Evolutionary conservation across 2,113 vertebrate species (phyloP).

Genomic region (Cathartes aura): DNA sequence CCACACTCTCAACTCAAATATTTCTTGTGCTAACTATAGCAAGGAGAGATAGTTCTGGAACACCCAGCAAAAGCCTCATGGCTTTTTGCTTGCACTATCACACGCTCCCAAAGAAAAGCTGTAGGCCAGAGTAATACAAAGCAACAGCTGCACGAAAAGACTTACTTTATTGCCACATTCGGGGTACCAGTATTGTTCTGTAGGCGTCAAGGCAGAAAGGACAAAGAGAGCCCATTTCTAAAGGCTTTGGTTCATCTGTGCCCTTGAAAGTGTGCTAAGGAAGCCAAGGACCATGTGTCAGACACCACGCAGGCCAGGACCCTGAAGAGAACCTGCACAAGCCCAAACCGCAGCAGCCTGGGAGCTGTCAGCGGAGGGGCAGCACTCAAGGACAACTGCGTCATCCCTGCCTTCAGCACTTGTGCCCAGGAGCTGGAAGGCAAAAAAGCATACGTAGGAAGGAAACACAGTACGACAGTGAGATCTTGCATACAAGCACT

Average conservation of each 20-base stretch:
- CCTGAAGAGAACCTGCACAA: background rate
- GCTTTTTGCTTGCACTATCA: background rate
- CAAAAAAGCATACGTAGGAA: background rate
- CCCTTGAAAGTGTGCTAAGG: background rate
- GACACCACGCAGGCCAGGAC: background rate
- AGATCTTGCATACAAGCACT: background rate
- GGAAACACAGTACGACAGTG: rapidly evolving
- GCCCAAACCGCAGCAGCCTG: background rate
- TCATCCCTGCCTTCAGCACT: background rate
- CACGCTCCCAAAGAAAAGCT: background rate
- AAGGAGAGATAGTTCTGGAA: conserved; percentile 15
- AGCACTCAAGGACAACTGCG: conserved; percentile 4
- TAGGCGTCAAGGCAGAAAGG: background rate
- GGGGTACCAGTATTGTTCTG: background rate
- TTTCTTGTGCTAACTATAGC: background rate
- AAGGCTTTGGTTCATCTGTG: background rate
- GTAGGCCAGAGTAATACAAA: background rate
- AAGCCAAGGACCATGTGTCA: background rate
- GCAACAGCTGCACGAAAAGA: background rate
- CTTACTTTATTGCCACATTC: background rate
- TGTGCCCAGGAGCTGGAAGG: background rate
- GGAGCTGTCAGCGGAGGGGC: background rate
- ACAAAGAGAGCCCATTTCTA: background rate
- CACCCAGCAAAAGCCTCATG: background rate
- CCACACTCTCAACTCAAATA: background rate